These are phyloP conservation scores for Chaunax sp. DNA, from an alignment of 2,797 vertebrate genomes.

Conservation along the genomic window DNA sequence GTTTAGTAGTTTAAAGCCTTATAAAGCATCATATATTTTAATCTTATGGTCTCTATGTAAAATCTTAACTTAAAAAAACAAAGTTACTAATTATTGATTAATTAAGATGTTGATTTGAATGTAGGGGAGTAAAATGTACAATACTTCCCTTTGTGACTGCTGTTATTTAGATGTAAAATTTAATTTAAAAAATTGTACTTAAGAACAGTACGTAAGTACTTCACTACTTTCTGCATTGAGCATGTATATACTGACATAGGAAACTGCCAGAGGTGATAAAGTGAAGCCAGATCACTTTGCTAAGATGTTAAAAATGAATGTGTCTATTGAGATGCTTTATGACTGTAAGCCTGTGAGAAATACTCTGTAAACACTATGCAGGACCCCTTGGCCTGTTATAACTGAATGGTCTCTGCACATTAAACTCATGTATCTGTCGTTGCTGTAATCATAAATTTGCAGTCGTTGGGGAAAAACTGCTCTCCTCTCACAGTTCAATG, in stretches of 20 bases:
- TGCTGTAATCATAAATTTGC: constrained; percentile 51
- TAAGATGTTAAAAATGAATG: constrained; percentile 36
- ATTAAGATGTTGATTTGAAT: too few species aligned
- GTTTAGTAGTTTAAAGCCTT: too few species aligned
- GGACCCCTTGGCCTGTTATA: constrained; percentile 18
- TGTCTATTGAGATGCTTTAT: constrained; percentile 38
- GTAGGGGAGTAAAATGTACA: too few species aligned
- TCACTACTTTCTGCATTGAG: too few species aligned
- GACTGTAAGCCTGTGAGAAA: constrained; percentile 35
- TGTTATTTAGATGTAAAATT: too few species aligned
- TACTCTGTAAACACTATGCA: constrained; percentile 9
- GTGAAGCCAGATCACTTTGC: constrained; percentile 30
- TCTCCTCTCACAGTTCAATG: constrained; percentile 43
- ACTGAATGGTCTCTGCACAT: constrained; percentile 39
- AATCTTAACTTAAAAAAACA: too few species aligned
- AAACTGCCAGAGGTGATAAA: constrained; percentile 38
- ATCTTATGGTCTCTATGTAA: too few species aligned
- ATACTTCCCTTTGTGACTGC: too few species aligned
- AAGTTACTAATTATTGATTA: too few species aligned
- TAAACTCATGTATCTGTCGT: constrained; percentile 49
- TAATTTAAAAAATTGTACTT: too few species aligned
- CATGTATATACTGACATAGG: constrained; percentile 17
- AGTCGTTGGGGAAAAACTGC: constrained; percentile 6
- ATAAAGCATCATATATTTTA: too few species aligned
- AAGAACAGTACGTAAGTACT: too few species aligned